These are phyloP conservation scores for Nycticebus coucang DNA, from an alignment of 2,113 vertebrate species.

Conservation along the genomic window DNA sequence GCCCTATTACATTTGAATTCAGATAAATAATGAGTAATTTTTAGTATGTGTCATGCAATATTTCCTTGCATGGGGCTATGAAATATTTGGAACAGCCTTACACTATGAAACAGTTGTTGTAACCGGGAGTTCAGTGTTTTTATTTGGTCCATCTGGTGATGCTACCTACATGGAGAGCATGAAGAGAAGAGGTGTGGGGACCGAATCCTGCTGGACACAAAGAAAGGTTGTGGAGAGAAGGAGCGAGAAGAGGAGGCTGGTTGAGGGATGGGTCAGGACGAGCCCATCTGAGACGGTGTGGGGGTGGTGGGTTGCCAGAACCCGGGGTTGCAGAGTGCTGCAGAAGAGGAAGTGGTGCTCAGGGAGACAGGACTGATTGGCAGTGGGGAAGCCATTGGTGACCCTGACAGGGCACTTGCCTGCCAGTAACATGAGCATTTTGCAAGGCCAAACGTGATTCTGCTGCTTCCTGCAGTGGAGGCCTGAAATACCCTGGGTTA, in stretches of 20 bases:
- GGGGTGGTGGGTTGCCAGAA: fast-evolving
- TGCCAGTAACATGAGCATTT: fast-evolving
- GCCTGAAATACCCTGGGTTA: fast-evolving
- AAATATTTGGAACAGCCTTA: neutral
- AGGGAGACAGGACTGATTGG: neutral
- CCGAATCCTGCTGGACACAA: too few species aligned
- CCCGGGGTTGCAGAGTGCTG: fast-evolving
- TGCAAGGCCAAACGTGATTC: fast-evolving
- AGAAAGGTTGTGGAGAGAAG: neutral
- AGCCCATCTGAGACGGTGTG: fast-evolving
- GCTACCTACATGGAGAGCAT: fast-evolving
- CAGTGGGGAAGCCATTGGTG: fast-evolving
- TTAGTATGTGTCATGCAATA: neutral
- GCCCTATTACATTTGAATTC: neutral
- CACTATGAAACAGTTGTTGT: neutral
- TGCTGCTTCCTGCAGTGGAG: fast-evolving
- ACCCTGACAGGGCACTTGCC: fast-evolving
- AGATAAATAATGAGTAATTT: neutral
- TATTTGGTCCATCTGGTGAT: too few species aligned
- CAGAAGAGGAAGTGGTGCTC: fast-evolving
- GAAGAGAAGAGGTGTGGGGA: neutral
- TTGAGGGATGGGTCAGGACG: fast-evolving
- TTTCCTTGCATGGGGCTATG: neutral
- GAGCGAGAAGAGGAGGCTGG: fast-evolving
- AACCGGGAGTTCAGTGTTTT: neutral